A percentile compares a stretch with the other conserved stretches of the same genome.
These are phyloP conservation scores for Ispidina picta DNA, from an alignment of 2,797 vertebrate genomes.

Conservation along the genomic window DNA sequence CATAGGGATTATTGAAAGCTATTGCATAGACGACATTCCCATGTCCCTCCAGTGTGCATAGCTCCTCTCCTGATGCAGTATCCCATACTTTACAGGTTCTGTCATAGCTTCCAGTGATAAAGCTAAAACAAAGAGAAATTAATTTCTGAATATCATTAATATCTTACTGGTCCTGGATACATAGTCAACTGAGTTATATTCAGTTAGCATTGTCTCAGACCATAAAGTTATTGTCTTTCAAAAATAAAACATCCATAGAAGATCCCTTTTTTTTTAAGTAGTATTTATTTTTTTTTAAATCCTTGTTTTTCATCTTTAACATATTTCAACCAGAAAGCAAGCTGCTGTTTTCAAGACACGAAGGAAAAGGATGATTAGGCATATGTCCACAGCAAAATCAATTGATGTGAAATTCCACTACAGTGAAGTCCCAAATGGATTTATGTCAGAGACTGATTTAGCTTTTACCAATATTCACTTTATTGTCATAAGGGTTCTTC, in stretches of 20 bases:
- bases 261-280: neutral
- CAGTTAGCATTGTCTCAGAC: neutral
- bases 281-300: neutral
- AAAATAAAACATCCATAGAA: neutral
- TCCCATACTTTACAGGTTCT: slow-evolving; percentile 96
- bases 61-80: slow-evolving; percentile 87
- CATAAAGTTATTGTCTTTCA: neutral
- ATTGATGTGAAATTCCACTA: neutral
- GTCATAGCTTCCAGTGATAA: slow-evolving; percentile 98
- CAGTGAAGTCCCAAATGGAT: neutral
- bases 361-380: neutral
- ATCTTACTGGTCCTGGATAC: neutral
- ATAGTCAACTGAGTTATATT: neutral
- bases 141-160: neutral
- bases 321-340: neutral
- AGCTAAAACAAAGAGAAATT: slow-evolving; percentile 76
- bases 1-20: slow-evolving; percentile 97
- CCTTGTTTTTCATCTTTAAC: neutral
- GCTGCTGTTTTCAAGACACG: neutral
- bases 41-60: slow-evolving; percentile 87
- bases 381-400: neutral
- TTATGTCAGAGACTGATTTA: neutral
- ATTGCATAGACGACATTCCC: slow-evolving; percentile 93
- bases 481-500: neutral
- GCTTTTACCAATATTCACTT: neutral